A percentile compares a stretch with the other conserved stretches of the same genome.
phyloP scores from a whole-genome alignment of 2,797 vertebrate species.

The Micrastur ruficollis region DNA sequence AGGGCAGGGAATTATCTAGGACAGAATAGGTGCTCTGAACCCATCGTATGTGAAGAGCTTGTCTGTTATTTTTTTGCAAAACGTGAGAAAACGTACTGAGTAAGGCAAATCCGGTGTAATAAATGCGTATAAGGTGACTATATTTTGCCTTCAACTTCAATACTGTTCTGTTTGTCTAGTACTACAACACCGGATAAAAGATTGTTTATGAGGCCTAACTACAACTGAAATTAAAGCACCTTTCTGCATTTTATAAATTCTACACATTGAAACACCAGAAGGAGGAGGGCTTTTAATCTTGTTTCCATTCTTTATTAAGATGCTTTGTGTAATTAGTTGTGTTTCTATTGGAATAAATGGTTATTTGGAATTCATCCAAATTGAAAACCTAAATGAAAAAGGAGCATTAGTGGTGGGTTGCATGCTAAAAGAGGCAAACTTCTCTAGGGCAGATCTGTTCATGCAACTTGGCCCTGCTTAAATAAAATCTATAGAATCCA shows the following conservation, averaged over 20 bases:
- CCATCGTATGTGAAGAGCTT: not conserved
- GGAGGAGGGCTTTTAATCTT: constrained; percentile 72
- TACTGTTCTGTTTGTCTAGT: not conserved
- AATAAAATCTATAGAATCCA: constrained; percentile 76
- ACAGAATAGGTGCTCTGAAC: not conserved
- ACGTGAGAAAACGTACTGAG: not conserved
- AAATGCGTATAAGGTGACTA: not conserved
- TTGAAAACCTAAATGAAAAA: constrained; percentile 80
- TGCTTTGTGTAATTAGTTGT: constrained; percentile 77
- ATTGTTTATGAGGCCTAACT: not conserved
- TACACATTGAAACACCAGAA: constrained; percentile 68
- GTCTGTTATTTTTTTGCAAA: not conserved
- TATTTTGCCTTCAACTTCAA: not conserved
- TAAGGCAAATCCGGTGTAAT: not conserved
- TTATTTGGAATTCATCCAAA: constrained; percentile 84
- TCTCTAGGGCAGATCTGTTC: constrained; percentile 77
- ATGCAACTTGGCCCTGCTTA: constrained; percentile 71
- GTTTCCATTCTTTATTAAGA: constrained; percentile 78
- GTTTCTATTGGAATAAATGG: constrained; percentile 78
- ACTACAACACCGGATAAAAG: not conserved
- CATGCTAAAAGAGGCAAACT: constrained; percentile 78
- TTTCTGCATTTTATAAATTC: constrained; percentile 56
- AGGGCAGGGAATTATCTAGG: not conserved
- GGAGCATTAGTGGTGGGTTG: constrained; percentile 68
- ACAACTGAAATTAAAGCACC: constrained; percentile 6